Evolutionary conservation across 2,113 vertebrate genomes (phyloP).

Genomic region (Shinisaurus crocodilurus): DNA sequence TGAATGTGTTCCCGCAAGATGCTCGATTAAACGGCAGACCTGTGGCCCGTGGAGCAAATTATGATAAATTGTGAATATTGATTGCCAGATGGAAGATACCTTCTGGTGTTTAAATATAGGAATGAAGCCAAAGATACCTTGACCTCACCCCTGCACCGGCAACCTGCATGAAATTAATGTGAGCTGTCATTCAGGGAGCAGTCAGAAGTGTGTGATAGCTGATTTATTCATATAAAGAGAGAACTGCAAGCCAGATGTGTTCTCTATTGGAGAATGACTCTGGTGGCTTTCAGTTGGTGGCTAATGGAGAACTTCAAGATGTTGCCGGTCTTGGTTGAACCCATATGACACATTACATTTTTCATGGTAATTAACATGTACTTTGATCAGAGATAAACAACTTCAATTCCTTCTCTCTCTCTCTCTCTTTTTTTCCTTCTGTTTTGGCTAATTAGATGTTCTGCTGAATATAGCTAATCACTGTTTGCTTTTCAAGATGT

Average conservation of each 20-base stretch:
- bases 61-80: conserved; percentile 62
- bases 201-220: conserved; percentile 56
- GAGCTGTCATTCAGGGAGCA: conserved; percentile 53
- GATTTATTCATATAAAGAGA: conserved; percentile 67
- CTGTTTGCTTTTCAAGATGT: neutral
- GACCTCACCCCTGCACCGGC: conserved; percentile 59
- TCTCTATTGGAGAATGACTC: neutral
- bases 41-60: conserved; percentile 47
- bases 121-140: conserved; percentile 64
- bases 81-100: conserved; percentile 53
- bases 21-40: conserved; percentile 34
- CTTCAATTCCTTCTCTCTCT: neutral
- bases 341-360: conserved; percentile 25
- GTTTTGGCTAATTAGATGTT: neutral
- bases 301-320: conserved; percentile 17
- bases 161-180: conserved; percentile 65
- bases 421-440: neutral
- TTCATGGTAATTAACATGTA: conserved; percentile 44
- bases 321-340: conserved; percentile 23
- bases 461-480: neutral
- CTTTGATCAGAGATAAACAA: conserved; percentile 32
- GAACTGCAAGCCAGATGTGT: conserved; percentile 19
- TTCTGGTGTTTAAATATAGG: conserved; percentile 60
- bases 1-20: neutral
- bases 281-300: neutral